Evolutionary conservation across 2,888 invertebrate species (phyloP).

Genomic region (Oxycera nigricornis): DNA sequence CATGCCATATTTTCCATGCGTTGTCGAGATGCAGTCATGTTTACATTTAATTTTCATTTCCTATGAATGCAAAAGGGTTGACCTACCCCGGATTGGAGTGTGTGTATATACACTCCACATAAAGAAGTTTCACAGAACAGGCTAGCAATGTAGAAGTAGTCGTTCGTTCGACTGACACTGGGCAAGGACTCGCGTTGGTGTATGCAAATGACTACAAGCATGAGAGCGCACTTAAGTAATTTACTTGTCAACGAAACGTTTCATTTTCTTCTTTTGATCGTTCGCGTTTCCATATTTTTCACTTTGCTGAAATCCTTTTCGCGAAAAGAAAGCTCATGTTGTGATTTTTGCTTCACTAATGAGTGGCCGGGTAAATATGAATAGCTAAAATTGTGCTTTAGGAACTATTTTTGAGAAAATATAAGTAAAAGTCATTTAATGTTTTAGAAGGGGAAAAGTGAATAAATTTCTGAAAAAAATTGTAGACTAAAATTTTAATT

Average conservation of each 20-base stretch:
- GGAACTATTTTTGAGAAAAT: too few species aligned
- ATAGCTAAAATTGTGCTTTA: too few species aligned
- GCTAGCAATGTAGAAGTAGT: background rate
- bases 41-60: conserved; percentile 33
- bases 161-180: background rate
- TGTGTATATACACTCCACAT: background rate
- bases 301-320: background rate
- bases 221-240: conserved; percentile 30
- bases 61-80: conserved; percentile 20
- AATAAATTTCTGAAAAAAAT: too few species aligned
- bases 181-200: background rate
- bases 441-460: too few species aligned
- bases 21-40: conserved; percentile 11
- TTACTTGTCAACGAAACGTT: conserved; percentile 12
- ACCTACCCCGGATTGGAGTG: background rate
- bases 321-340: background rate
- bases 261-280: background rate
- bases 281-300: background rate
- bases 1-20: background rate
- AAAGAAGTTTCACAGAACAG: background rate
- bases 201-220: conserved; percentile 37
- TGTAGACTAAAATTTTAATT: too few species aligned
- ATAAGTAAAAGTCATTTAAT: too few species aligned
- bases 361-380: background rate
- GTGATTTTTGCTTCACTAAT: background rate